These are phyloP conservation scores for Crypturellus tataupa DNA, from an alignment of 2,797 vertebrate species.

Conservation along the genomic window DNA sequence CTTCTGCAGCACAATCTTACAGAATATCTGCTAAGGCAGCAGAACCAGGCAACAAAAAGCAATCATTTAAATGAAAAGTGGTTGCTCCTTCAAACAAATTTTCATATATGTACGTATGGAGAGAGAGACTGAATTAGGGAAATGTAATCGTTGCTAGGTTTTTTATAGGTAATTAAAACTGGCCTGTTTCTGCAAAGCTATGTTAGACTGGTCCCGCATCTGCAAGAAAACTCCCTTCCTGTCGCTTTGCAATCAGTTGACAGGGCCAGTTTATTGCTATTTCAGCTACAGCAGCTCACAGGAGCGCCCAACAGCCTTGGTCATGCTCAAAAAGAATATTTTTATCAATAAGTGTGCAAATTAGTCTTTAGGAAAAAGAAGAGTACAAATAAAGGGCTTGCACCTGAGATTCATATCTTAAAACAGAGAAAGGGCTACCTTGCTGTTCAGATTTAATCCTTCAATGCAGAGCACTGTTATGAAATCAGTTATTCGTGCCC, in stretches of 20 bases:
- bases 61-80: background rate
- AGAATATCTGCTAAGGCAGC: background rate
- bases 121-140: background rate
- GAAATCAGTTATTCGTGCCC: background rate
- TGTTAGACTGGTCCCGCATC: background rate
- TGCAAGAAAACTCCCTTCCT: slow-evolving; percentile 59
- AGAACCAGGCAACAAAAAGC: background rate
- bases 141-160: background rate
- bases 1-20: background rate
- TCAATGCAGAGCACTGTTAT: background rate
- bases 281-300: background rate
- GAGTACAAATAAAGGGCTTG: background rate
- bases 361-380: background rate
- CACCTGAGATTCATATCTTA: background rate
- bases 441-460: background rate
- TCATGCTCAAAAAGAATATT: background rate
- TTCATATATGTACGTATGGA: background rate
- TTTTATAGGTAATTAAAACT: background rate
- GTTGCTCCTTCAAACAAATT: background rate
- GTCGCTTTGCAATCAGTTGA: background rate
- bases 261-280: background rate
- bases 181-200: background rate
- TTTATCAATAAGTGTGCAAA: background rate
- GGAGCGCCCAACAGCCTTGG: background rate
- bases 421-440: background rate